Base-by-base conservation (phyloP, 2,888 invertebrate genomes). In the Coecobrya sp. region DNA sequence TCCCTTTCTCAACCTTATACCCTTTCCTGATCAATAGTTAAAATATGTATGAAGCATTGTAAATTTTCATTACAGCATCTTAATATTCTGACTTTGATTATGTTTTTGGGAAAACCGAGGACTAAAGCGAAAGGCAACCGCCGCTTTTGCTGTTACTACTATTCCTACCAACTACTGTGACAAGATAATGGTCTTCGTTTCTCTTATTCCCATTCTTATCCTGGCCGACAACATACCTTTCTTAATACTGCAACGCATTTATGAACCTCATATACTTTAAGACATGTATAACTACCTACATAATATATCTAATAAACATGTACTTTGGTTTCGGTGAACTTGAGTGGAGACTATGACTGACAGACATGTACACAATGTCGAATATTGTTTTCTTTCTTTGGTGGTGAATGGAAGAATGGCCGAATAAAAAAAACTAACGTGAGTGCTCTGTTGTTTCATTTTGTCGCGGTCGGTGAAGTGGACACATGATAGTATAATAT, bases 301-400 rank as follows among this genome's bases (percentile, higher is more conserved):
- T 36, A 36, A 36, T 36, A 36, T 36, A 36, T n/a, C n/a, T n/a
- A n/a, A n/a, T n/a, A n/a, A 2, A 36, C 36, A 36, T 36, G 36
- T 36, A 36, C 36, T 36, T 36, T 36, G n/a, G n/a, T 70, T 36
- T 0, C 16, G 4, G 68, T 16, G 16, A n/a, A 68, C 70, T 19
- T 13, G 8, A 49, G 70, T 70, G 86, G 86, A 70, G 86, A 86
- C 86, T 36, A n/a, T 86, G 86, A 86, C 73, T 62, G 62, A 27
- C 8, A 25, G 59, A 62, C 62, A 62, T 68, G 36, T 42, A 88
- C 79, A 88, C 59, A 86, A n/a, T 86, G 86, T 86, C 86, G 76
- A 76, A 25, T 19, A 27, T 19, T 8, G 36, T 42, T 70, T 70
- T 70, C 19, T 36, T 55, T 84, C 62, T 62, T 84, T 52, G 16